Evolutionary conservation across 2,888 invertebrate species (phyloP), one percentile per base, ranked within the genome.

Genomic region (Geophilus truncorum): DNA sequence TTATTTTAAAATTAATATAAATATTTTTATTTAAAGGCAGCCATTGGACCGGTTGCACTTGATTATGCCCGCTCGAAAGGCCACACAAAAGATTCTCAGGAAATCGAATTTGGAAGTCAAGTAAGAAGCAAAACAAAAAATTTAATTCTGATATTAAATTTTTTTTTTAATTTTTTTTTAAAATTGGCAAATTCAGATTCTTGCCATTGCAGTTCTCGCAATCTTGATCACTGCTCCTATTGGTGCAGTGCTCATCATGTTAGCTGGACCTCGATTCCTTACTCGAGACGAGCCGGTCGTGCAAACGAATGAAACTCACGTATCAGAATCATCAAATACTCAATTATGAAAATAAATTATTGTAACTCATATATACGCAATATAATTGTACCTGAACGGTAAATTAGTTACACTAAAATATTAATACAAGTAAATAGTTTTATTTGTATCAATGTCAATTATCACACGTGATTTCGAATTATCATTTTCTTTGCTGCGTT

Each of bases 31-130:
- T 86, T 87, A n/a, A 86, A 92, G 91, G 92, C 92, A 80, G 91
- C 92, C 2, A 86, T 92, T 79, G 92, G 91, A 21, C 91, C 92
- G 21, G 89, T 91, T 83, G 91, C 91, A 9, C 86, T 91, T 83
- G 91, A 91, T 84, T 80, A 82, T 28, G 82, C 80, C 10, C 57
- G 77, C 4, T 18, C 30, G n/a, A 32, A 77, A 12, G 12, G 32
- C 9, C 30, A 30, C 18, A 18, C 1, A 1, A 12, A 70, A 10
- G 28, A 28, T 70, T 28, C 23, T 12, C 1, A 25, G n/a, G 70
- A 70, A 70, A 70, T 70, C n/a, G 15, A 70, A 15, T 62, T 62
- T 1, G 62, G 25, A 25, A 62, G 1, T 25, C 62, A 62, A 28
- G 70, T 70, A 70, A 23, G n/a, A n/a, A 4, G n/a, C n/a, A 10